Conservation (phyloP, 2,113 vertebrate species). For the Casuarius casuarius region DNA sequence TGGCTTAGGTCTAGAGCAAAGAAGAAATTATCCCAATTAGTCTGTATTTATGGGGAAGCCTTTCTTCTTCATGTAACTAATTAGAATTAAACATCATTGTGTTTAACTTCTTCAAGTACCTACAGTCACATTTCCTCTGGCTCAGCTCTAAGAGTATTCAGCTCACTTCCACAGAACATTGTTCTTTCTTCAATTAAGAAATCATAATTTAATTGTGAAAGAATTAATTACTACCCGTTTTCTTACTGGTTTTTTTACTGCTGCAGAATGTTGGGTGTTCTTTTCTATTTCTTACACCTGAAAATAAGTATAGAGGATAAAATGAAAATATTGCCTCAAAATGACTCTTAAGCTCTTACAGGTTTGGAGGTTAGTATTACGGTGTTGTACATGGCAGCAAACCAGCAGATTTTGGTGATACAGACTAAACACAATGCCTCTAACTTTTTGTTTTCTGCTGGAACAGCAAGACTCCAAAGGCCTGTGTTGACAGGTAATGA, state of each 20-base stretch:
- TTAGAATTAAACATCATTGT: not conserved
- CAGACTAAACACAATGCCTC: conserved; percentile 20
- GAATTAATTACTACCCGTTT: not conserved
- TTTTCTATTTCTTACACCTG: conserved; percentile 38
- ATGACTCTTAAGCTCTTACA: conserved; percentile 51
- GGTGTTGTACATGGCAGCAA: conserved; percentile 32
- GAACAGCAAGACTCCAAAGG: conserved; percentile 66
- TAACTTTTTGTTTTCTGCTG: conserved; percentile 66
- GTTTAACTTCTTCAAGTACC: not conserved
- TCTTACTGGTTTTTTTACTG: not conserved
- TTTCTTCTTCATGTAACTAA: not conserved
- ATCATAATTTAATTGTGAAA: not conserved
- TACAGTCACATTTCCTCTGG: not conserved
- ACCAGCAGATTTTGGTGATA: conserved; percentile 64
- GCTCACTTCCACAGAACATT: not conserved
- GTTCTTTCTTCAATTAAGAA: not conserved
- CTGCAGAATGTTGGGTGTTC: conserved; percentile 27
- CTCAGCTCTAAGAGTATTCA: not conserved
- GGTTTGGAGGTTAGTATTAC: conserved; percentile 40
- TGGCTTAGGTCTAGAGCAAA: not conserved
- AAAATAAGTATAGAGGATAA: conserved; percentile 42
- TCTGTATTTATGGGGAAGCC: not conserved
- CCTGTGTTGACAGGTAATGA: conserved; percentile 78
- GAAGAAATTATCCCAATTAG: not conserved
- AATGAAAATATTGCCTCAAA: conserved; percentile 67